Percentiles rank a stretch among this genome's conserved stretches.
These are phyloP conservation scores for Thera britannica DNA, from an alignment of 2,888 invertebrate species.

Conservation along the genomic window DNA sequence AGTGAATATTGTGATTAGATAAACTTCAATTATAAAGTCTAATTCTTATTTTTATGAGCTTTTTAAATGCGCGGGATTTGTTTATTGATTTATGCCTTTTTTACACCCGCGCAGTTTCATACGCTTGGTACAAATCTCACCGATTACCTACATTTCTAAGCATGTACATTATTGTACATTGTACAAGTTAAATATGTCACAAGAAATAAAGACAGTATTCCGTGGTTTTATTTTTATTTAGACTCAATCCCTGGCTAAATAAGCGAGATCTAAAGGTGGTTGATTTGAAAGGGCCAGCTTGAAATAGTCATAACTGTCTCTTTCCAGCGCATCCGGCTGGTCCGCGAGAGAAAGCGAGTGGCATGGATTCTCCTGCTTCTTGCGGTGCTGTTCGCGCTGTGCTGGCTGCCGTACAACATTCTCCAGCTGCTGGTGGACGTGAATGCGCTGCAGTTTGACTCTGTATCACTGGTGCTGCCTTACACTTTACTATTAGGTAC, in stretches of 20 bases:
- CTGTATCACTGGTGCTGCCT: slow-evolving; percentile 77
- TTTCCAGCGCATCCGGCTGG: slow-evolving; percentile 61
- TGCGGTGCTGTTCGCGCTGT: slow-evolving; percentile 90
- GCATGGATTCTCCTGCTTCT: slow-evolving; percentile 90
- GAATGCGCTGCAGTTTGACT: slow-evolving; percentile 70
- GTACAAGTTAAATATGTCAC: no score
- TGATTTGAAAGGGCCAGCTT: no score
- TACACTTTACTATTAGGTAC: slow-evolving; percentile 87
- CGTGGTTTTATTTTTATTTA: no score
- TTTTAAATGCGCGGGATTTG: neutral
- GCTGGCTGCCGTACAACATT: slow-evolving; percentile 92
- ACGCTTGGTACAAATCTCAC: no score
- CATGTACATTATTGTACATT: no score
- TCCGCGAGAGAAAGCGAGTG: slow-evolving; percentile 85
- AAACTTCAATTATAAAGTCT: neutral
- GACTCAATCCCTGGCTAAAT: no score
- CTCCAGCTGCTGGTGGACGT: slow-evolving; percentile 87
- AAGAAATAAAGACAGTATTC: no score
- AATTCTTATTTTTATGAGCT: slow-evolving; percentile 1
- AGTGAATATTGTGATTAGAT: slow-evolving; percentile 22
- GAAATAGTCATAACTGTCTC: neutral
- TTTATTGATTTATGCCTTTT: neutral
- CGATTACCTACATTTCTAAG: no score
- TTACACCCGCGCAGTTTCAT: no score
- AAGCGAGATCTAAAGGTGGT: no score